Percentiles rank a stretch among this genome's conserved stretches.
Evolutionary conservation across 2,888 invertebrate genomes (phyloP).

Genomic region (Aromia moschata): DNA sequence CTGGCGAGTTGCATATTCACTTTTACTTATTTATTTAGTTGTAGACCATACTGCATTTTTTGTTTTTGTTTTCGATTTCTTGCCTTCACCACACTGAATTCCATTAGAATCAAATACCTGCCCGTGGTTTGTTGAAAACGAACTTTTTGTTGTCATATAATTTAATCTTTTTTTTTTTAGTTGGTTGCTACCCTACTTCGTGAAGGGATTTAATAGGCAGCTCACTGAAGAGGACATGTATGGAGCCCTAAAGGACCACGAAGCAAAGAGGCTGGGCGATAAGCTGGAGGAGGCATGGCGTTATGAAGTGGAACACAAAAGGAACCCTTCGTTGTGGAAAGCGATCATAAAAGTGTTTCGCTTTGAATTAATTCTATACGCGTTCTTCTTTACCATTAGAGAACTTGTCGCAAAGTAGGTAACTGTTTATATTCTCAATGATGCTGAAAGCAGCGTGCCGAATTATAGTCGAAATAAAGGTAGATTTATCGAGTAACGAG

Average conservation of each 20-base stretch:
- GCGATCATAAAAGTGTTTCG: constrained; percentile 48
- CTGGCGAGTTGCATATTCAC: too few relatives aligned
- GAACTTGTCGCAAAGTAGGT: constrained; percentile 36
- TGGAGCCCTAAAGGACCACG: constrained; percentile 61
- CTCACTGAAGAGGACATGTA: constrained; percentile 64
- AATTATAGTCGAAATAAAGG: too few relatives aligned
- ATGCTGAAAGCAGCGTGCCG: neutral
- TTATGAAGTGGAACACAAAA: constrained; percentile 40
- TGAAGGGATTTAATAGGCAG: constrained; percentile 62
- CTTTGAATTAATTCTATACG: constrained; percentile 36
- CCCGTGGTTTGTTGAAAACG: too few relatives aligned
- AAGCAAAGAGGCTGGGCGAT: constrained; percentile 60
- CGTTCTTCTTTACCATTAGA: constrained; percentile 25
- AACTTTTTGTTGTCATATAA: too few relatives aligned
- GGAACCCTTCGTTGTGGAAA: constrained; percentile 47
- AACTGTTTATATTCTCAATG: neutral
- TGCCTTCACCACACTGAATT: too few relatives aligned
- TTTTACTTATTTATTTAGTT: too few relatives aligned
- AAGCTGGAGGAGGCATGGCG: constrained; percentile 56
- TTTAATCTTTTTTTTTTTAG: too few relatives aligned
- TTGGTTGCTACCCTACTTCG: constrained; percentile 64
- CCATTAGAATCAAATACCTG: too few relatives aligned
- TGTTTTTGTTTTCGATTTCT: too few relatives aligned
- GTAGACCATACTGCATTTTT: too few relatives aligned
- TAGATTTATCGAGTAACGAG: too few relatives aligned